Evolutionary conservation across 2,113 vertebrate species (phyloP), one percentile per base, ranked within the genome.

Genomic region (Ariopsis seemanni): DNA sequence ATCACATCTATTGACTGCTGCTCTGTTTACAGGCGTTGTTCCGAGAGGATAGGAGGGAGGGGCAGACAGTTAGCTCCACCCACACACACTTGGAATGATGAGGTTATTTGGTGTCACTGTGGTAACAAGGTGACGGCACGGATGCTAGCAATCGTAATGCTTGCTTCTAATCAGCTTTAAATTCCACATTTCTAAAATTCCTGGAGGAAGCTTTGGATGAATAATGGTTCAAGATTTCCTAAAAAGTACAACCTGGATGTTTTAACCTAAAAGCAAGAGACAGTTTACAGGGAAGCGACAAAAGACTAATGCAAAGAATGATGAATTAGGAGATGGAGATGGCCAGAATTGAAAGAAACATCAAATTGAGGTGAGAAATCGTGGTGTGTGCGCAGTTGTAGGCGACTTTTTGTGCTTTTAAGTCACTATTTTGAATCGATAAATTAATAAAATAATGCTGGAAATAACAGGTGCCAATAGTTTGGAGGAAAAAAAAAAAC

Each of bases 1-100:
- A 90, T 91, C 90, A 90, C 85, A 81, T 89, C 83, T 69, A 89
- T 90, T 53, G 87, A 85, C 88, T 87, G 84, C 34, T 72, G 67
- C 89, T 88, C 80, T 78, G 52, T 58, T 91, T 90, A 83, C 84
- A 81, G 82, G 65, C 17, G 67, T 82, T 34, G 7, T 22, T 27
- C 42, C 22, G 60, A n/a, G 22, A 27, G 67, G 20, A 55, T 25
- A 1, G 55, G 25, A 25, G 8, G 67, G n/a, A 12, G 4, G 11
- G 48, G 42, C 7, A n/a, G 9, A 62, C 30, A 6, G 55, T 63
- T 20, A 34, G 53, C 58, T 53, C n/a, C 72, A 30, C 84, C n/a
- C 48, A 17, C 20, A 78, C 55, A 25, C 57, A 79, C 50, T n/a
- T 34, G 74, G n/a, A 48, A 57, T 50, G 9, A 20, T 8, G 34